Conservation (phyloP, 2,113 vertebrate genomes). For the Pangasianodon gigas region DNA sequence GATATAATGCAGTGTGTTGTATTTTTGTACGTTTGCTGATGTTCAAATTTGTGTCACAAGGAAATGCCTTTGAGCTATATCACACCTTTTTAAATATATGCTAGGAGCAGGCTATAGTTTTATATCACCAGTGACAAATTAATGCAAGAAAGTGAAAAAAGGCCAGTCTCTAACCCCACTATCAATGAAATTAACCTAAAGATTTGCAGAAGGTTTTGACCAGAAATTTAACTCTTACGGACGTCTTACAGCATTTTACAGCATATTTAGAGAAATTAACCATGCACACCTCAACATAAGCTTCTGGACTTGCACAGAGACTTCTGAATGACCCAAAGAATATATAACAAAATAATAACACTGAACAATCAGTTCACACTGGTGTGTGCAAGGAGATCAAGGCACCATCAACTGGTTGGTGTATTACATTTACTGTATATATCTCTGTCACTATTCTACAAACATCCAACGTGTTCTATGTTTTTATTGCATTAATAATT, state of each 20-base stretch:
- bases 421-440: no score
- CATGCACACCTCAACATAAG: background rate
- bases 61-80: background rate
- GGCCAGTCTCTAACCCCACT: background rate
- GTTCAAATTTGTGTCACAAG: no score
- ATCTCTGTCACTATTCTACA: background rate
- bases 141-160: background rate
- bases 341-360: no score
- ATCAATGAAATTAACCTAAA: background rate
- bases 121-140: background rate
- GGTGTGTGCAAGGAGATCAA: background rate
- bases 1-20: background rate
- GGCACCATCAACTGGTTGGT: no score
- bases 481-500: background rate
- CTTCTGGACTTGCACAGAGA: background rate
- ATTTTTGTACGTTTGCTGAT: background rate
- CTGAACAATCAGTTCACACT: no score
- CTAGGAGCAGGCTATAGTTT: background rate
- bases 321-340: background rate
- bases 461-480: no score
- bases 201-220: background rate
- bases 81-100: background rate
- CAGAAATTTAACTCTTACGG: background rate
- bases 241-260: background rate
- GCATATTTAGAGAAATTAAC: background rate